Conservation (phyloP, 2,888 invertebrate genomes). For the Furcula furcula region DNA sequence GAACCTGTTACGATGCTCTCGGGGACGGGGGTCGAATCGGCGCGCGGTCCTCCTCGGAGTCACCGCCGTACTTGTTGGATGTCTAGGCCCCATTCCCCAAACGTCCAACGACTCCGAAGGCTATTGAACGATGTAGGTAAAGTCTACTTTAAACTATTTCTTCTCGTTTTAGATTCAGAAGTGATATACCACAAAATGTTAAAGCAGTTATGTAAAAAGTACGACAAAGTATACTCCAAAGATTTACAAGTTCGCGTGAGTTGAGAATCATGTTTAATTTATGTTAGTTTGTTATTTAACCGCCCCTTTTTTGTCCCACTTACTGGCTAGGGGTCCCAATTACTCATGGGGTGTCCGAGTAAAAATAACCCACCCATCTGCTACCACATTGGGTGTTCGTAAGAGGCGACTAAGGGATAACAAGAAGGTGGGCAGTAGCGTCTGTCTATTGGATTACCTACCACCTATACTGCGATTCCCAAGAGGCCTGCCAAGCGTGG, state of each 20-base stretch:
- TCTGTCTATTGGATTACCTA: too few species aligned
- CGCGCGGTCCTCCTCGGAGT: not conserved
- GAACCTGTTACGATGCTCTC: not conserved
- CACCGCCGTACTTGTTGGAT: too few species aligned
- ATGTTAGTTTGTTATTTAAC: too few species aligned
- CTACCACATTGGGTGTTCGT: too few species aligned
- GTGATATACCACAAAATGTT: slow-evolving; percentile 51
- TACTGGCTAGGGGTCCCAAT: not conserved
- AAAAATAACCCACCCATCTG: not conserved
- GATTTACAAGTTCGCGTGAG: slow-evolving; percentile 41
- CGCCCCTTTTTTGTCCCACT: too few species aligned
- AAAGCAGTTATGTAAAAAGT: slow-evolving; percentile 44
- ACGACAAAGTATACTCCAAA: slow-evolving; percentile 44
- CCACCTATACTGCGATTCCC: too few species aligned
- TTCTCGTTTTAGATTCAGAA: slow-evolving; percentile 53
- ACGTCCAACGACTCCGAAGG: not conserved
- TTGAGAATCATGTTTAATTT: not conserved
- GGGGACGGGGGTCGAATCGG: not conserved
- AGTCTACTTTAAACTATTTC: not conserved
- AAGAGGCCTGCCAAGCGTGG: too few species aligned
- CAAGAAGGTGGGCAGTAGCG: too few species aligned
- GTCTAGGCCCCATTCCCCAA: not conserved
- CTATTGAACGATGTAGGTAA: not conserved
- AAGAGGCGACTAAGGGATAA: too few species aligned
- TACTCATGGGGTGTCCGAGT: not conserved